Percentiles rank a stretch among this genome's conserved stretches.
Conservation (phyloP, 2,797 vertebrate species). For the Muraenolepis orangiensis region DNA sequence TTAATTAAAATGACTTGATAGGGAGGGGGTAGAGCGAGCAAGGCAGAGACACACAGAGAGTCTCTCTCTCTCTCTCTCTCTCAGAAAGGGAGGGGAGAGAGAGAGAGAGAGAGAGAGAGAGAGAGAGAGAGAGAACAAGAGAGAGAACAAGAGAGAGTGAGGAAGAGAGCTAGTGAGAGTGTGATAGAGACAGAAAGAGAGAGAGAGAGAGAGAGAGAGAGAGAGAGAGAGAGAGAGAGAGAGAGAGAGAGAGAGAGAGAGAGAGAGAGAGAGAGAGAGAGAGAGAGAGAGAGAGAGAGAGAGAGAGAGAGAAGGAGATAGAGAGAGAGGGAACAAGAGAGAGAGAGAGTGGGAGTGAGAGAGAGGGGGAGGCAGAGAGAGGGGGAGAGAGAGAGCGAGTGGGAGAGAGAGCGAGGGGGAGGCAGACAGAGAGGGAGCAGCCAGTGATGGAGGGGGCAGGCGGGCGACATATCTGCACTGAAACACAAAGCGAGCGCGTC, state of each 20-base stretch:
- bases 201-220: not conserved
- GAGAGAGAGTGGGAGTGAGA: too few species aligned
- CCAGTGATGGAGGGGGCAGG: constrained; percentile 77
- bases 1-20: constrained; percentile 85
- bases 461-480: constrained; percentile 74
- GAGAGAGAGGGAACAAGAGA: not conserved
- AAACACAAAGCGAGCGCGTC: constrained; percentile 77
- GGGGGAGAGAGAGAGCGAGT: not conserved
- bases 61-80: too few species aligned
- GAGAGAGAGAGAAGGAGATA: not conserved
- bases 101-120: not conserved
- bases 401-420: not conserved
- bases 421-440: constrained; percentile 49
- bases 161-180: not conserved
- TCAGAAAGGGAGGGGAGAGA: not conserved
- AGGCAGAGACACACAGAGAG: not conserved
- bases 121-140: not conserved
- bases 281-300: constrained; percentile 37
- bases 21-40: constrained; percentile 52
- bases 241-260: not conserved
- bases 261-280: not conserved
- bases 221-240: not conserved
- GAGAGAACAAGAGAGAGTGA: not conserved
- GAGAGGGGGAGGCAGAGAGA: not conserved
- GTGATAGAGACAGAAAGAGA: too few species aligned